phyloP scores from a whole-genome alignment of 1,140 invertebrate genomes.

The Lysiphlebus fabarum region DNA sequence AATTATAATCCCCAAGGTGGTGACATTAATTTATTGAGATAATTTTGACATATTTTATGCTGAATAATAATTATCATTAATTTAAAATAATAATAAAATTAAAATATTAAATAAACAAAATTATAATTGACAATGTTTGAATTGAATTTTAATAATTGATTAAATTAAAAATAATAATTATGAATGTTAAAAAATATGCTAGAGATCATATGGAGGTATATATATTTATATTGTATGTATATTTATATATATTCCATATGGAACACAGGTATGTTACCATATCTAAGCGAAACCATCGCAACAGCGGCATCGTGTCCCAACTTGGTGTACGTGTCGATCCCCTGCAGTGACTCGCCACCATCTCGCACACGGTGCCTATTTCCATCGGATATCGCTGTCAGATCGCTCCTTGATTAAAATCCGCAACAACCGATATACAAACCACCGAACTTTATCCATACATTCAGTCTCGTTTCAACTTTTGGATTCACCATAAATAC shows the following conservation, averaged over 20 bases:
- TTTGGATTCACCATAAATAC: constrained; percentile 28
- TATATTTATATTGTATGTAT: constrained; percentile 5
- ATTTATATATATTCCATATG: too few relatives aligned
- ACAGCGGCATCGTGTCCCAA: constrained; percentile 19
- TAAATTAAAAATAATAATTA: constrained; percentile 19
- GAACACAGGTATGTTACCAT: constrained; percentile 25
- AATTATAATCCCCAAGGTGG: constrained; percentile 42
- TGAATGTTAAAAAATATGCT: constrained; percentile 11
- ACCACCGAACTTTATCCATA: constrained; percentile 47
- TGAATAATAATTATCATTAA: too few relatives aligned
- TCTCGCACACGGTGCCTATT: constrained; percentile 43
- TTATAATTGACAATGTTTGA: constrained; percentile 24
- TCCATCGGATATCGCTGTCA: constrained; percentile 45
- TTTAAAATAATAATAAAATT: background rate
- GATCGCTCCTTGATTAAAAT: constrained; percentile 56
- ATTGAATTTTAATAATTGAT: background rate
- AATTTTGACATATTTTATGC: too few relatives aligned
- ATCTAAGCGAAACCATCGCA: constrained; percentile 27
- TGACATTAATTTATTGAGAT: constrained; percentile 42
- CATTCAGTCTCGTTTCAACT: constrained; percentile 15
- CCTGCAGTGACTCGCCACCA: constrained; percentile 53
- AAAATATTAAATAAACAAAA: background rate
- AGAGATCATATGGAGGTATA: too few relatives aligned
- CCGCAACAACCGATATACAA: constrained; percentile 50
- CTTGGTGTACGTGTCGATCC: constrained; percentile 52